phyloP scores from a whole-genome alignment of 2,797 vertebrate genomes.

The Sitta carolinensis region DNA sequence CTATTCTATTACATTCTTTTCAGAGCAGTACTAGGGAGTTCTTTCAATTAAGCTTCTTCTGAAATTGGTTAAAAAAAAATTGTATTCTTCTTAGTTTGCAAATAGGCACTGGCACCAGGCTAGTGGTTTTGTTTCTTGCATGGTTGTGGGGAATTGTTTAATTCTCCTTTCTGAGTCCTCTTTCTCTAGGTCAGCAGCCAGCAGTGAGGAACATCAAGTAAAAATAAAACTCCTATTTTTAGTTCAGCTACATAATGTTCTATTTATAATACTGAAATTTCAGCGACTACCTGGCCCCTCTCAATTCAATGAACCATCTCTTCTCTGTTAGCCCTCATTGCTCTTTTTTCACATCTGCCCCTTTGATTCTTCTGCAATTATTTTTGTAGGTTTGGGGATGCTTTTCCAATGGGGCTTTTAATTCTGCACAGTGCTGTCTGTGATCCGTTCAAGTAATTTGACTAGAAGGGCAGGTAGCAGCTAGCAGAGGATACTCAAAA shows the following conservation, averaged over 20 bases:
- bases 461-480: neutral
- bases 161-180: constrained; percentile 33
- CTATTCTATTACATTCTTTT: neutral
- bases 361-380: neutral
- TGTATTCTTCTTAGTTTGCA: constrained; percentile 5
- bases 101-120: neutral
- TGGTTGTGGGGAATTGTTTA: constrained; percentile 24
- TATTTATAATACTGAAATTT: constrained; percentile 63
- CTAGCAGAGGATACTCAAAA: neutral
- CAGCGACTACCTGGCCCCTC: constrained; percentile 42
- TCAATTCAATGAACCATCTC: neutral
- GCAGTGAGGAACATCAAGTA: constrained; percentile 55
- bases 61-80: neutral
- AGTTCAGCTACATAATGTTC: constrained; percentile 61
- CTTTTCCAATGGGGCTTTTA: neutral
- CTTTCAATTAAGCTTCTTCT: neutral
- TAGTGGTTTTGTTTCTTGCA: neutral
- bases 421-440: neutral
- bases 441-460: neutral
- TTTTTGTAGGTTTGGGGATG: neutral
- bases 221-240: constrained; percentile 73
- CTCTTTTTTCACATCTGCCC: neutral
- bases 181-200: constrained; percentile 61
- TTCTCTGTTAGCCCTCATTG: neutral
- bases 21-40: neutral